Evolutionary conservation across 1,140 invertebrate genomes (phyloP).

Genomic region (Drosophila sproati): DNA sequence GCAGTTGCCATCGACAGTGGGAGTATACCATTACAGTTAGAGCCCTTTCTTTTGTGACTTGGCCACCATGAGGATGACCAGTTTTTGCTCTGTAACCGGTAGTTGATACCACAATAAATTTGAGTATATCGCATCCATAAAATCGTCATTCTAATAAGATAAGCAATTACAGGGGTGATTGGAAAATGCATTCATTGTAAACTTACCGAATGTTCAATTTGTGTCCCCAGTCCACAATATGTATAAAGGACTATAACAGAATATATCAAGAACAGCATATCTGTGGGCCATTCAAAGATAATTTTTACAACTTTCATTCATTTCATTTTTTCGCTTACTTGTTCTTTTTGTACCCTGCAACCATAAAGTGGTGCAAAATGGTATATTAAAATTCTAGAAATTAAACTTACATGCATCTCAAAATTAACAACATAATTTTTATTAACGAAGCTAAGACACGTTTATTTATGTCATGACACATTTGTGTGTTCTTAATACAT

Average conservation of each 20-base stretch:
- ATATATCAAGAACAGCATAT: no score
- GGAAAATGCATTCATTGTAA: no score
- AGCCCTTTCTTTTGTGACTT: slow-evolving; percentile 56
- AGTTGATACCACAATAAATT: slow-evolving; percentile 68
- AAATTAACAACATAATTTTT: no score
- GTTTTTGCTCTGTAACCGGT: slow-evolving; percentile 49
- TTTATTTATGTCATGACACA: no score
- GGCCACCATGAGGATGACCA: slow-evolving; percentile 64
- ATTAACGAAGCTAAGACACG: no score
- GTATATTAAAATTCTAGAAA: not conserved
- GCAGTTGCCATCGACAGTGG: slow-evolving; percentile 68
- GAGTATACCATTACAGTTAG: slow-evolving; percentile 53
- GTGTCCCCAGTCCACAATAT: no score
- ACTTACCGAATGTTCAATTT: no score
- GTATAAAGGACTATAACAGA: no score
- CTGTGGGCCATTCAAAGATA: slow-evolving; percentile 78
- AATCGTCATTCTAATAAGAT: slow-evolving; percentile 48
- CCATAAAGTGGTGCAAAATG: not conserved
- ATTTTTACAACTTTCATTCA: slow-evolving; percentile 84
- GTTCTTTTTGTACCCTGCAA: not conserved
- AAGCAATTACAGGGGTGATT: not conserved
- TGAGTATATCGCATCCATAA: slow-evolving; percentile 44
- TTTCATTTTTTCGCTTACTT: no score
- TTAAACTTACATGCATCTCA: no score
- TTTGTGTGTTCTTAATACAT: no score